phyloP scores from a whole-genome alignment of 2,888 invertebrate genomes.

The Scrobipalpa atriplicella region DNA sequence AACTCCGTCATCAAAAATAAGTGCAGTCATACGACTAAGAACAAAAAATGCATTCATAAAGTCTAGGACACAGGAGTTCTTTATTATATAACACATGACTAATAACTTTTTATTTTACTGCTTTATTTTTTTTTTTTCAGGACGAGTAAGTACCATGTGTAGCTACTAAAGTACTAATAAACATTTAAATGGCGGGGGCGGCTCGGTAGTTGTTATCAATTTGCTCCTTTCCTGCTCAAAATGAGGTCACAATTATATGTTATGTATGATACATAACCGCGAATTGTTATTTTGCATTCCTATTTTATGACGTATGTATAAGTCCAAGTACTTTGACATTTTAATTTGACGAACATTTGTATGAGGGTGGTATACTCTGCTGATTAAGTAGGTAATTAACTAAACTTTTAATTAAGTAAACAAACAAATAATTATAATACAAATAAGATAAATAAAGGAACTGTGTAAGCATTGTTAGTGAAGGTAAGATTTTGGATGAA shows the following conservation, averaged over 20 bases:
- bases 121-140: not conserved
- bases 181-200: constrained; percentile 46
- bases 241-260: constrained; percentile 72
- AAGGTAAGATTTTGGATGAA: not conserved
- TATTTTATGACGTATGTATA: not conserved
- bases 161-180: too few species aligned
- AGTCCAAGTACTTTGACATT: too few species aligned
- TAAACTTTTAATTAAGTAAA: not conserved
- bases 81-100: not conserved
- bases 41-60: constrained; percentile 12
- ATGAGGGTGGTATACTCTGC: not conserved
- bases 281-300: not conserved
- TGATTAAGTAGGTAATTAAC: not conserved
- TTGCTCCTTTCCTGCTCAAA: constrained; percentile 78
- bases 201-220: constrained; percentile 71
- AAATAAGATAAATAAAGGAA: not conserved
- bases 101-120: not conserved
- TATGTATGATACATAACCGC: constrained; percentile 18
- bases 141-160: not conserved
- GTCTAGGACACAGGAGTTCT: not conserved
- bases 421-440: not conserved
- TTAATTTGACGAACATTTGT: not conserved
- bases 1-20: not conserved
- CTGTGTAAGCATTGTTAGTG: not conserved
- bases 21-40: not conserved